A percentile compares a stretch with the other conserved stretches of the same genome.
Conservation (phyloP, 2,888 invertebrate genomes). For the Seira musarum region DNA sequence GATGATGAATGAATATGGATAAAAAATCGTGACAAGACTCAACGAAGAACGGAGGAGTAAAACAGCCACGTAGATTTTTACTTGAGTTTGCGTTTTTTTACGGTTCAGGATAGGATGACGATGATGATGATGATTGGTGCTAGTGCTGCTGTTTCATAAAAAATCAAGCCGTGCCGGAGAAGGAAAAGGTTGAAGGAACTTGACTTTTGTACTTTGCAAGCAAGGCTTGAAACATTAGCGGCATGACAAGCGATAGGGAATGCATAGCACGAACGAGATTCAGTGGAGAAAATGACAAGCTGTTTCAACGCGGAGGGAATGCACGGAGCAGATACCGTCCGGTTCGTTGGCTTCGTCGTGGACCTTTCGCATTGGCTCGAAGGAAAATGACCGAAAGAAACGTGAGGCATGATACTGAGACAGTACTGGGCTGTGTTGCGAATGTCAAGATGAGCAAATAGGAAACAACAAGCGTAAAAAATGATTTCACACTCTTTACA, state of each 20-base stretch:
- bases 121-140: conserved; percentile 20
- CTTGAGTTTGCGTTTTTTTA: conserved; percentile 17
- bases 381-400: not conserved
- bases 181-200: conserved; percentile 50
- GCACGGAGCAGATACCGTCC: conserved; percentile 2
- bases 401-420: not conserved
- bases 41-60: not conserved
- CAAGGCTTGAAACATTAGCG: not conserved
- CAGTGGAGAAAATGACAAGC: conserved; percentile 16
- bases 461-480: too few relatives aligned
- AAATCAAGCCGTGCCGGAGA: conserved; percentile 29
- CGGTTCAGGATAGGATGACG: conserved; percentile 14
- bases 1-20: not conserved
- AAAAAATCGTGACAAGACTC: not conserved
- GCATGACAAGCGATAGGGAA: not conserved
- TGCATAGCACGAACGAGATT: not conserved
- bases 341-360: conserved; percentile 59
- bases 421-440: conserved; percentile 1
- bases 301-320: conserved; percentile 7
- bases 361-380: conserved; percentile 46
- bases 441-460: not conserved
- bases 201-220: conserved; percentile 32
- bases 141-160: not conserved
- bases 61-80: conserved; percentile 17
- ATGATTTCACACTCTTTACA: too few relatives aligned